Conservation (phyloP, 2,888 invertebrate species). For the Apamea crenata region DNA sequence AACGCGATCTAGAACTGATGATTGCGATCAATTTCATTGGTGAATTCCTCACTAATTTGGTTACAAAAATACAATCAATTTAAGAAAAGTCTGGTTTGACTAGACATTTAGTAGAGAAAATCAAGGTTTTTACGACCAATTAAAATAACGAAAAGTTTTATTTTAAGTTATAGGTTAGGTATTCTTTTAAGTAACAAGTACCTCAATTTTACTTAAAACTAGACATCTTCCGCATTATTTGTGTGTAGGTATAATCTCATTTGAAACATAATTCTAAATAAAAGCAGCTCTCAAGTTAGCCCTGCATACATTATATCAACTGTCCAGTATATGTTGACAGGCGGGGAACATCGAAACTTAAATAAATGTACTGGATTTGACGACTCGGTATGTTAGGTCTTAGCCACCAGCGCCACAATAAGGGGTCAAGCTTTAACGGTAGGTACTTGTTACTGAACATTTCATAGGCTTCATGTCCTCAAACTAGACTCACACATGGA, state of each 20-base stretch:
- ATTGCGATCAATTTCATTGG: not conserved
- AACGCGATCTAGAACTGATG: not conserved
- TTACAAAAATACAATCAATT: not conserved
- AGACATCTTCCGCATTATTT: slow-evolving; percentile 8
- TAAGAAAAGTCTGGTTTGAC: not conserved
- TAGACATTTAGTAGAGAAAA: not conserved
- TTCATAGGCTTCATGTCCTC: slow-evolving; percentile 63
- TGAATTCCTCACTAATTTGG: not conserved
- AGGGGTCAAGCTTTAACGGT: slow-evolving; percentile 15
- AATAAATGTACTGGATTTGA: not conserved
- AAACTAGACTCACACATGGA: slow-evolving; percentile 39
- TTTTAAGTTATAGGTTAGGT: not conserved
- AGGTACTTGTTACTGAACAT: slow-evolving; percentile 38
- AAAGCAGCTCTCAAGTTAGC: slow-evolving; percentile 49
- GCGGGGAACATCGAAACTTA: not conserved
- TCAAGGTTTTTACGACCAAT: not conserved
- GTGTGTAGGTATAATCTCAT: slow-evolving; percentile 41
- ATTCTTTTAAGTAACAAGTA: slow-evolving; percentile 3
- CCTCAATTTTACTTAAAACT: not conserved
- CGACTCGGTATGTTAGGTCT: not conserved
- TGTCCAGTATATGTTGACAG: not conserved
- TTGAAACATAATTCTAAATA: slow-evolving; percentile 43
- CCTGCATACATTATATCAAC: not conserved
- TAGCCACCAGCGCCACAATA: not conserved
- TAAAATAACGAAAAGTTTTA: not conserved